Base-by-base conservation (phyloP, 1,140 invertebrate genomes). In the Pogonomyrmex barbatus region DNA sequence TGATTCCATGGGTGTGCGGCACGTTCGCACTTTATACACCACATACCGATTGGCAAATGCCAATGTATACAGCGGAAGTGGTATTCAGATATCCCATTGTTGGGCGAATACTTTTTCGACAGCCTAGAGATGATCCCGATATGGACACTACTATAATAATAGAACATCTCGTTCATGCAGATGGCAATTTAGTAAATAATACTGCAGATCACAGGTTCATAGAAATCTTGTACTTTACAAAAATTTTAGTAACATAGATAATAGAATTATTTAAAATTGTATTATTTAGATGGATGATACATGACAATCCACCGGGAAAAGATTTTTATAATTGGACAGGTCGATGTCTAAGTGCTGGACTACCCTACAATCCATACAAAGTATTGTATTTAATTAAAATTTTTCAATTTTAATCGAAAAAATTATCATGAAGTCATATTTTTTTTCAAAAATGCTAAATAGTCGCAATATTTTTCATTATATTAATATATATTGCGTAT, bases 251-350 rank as follows among this genome's bases (percentile, higher is more conserved):
- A 12, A 8, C 12, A 12, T 6, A 9, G 36, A 73, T 56, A 86
- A 75, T 71, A 42, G 73, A 78, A 86, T 82, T 45, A 36, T 1
- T 58, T 50, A n/a, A 81, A 85, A 58, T 88, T 67, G 24, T 63
- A 63, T 79, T 3, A 52, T 87, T 87, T 87, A 95, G 94, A 79
- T 97, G 97, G 96, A 95, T 96, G 89, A 94, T 97, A 50, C 96
- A 97, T 87, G 93, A 95, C 33, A 92, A 96, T 86, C 93, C 95
- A 76, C 95, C 96, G 2, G 97, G 97, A n/a, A 97, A 96, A 89
- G 98, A 99, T 94, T 99, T 98, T 93, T 98, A 98, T 92, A 98
- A 98, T 93, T 99, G 98, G 98, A 97, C 97, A 63, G 96, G 96
- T 77, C 95, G 98, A 65, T 99, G 98, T 94, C 93, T 98, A 2